Evolutionary conservation across 2,888 invertebrate species (phyloP).

Genomic region (Caenorhabditis wallacei): DNA sequence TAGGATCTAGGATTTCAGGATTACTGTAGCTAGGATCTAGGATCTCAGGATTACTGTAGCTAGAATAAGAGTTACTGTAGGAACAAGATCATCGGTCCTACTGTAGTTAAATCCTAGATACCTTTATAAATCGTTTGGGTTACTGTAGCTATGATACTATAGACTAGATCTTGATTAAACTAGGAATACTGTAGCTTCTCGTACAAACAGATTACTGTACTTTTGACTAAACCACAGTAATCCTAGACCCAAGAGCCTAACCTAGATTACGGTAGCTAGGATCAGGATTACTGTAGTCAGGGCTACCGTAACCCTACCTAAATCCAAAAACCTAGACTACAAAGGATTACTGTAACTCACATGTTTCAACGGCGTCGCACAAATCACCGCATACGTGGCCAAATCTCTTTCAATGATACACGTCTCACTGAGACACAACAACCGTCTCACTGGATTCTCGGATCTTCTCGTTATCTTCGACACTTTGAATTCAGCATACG

Average conservation of each 20-base stretch:
- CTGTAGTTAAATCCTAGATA: too few species aligned
- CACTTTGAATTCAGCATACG: conserved; percentile 95
- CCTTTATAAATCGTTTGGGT: too few species aligned
- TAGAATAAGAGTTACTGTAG: neutral
- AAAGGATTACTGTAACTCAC: conserved; percentile 82
- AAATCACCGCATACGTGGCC: conserved; percentile 95
- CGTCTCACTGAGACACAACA: conserved; percentile 92
- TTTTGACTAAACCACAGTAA: too few species aligned
- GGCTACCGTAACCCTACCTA: neutral
- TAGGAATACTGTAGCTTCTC: too few species aligned
- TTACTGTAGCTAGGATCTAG: neutral
- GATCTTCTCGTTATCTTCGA: conserved; percentile 93
- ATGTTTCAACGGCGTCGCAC: conserved; percentile 87
- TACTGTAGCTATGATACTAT: too few species aligned
- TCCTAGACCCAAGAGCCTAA: too few species aligned
- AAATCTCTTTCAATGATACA: conserved; percentile 97
- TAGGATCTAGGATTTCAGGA: neutral
- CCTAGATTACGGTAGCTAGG: too few species aligned
- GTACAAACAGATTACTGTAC: too few species aligned
- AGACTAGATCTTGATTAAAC: too few species aligned
- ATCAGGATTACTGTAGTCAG: too few species aligned
- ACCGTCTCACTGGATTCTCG: conserved; percentile 89
- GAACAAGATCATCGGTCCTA: too few species aligned
- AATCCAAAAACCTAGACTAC: too few species aligned
- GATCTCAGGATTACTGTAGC: neutral